A percentile compares a stretch with the other conserved stretches of the same genome.
Conservation (phyloP, 2,888 invertebrate species). For the Ophioninae sp. region DNA sequence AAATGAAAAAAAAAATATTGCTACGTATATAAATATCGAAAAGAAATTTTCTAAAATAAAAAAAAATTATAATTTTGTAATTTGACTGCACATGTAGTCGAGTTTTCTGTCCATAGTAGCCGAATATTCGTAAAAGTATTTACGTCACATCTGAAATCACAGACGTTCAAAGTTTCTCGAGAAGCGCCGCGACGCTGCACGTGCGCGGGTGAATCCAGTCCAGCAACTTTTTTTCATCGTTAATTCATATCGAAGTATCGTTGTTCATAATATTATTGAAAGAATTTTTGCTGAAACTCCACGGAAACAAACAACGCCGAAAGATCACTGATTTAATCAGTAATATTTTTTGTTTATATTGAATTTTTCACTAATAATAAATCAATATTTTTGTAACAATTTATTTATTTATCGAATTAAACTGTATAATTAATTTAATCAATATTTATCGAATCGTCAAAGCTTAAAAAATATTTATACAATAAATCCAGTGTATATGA, state of each 20-base stretch:
- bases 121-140: conserved; percentile 61
- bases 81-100: neutral
- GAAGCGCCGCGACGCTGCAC: conserved; percentile 66
- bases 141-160: conserved; percentile 66
- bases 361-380: too few relatives aligned
- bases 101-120: conserved; percentile 67
- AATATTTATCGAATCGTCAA: neutral
- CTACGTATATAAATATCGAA: too few relatives aligned
- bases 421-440: neutral
- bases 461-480: neutral
- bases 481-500: neutral
- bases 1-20: too few relatives aligned
- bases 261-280: conserved; percentile 59
- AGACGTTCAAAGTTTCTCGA: conserved; percentile 69
- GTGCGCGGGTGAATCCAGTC: conserved; percentile 70
- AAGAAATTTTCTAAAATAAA: neutral
- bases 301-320: neutral
- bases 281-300: conserved; percentile 45
- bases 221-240: conserved; percentile 67
- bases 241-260: conserved; percentile 61
- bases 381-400: too few relatives aligned
- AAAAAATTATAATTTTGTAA: neutral
- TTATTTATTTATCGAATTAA: too few relatives aligned
- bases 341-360: too few relatives aligned
- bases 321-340: too few relatives aligned